phyloP scores from a whole-genome alignment of 92 coral and sea anemone species.

The Zoanthus gigantus region DNA sequence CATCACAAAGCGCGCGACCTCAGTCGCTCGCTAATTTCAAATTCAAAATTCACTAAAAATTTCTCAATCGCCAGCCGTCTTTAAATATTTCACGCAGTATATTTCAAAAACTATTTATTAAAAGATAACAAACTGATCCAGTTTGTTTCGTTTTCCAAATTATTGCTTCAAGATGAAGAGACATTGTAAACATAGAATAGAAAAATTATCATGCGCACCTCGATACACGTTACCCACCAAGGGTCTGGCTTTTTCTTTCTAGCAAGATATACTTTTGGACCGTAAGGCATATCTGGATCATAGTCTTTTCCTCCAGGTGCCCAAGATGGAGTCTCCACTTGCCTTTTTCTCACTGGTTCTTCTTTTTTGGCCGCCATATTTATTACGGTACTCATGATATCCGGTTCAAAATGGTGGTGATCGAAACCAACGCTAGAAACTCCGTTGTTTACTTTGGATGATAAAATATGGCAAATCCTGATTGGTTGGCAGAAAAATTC shows the following conservation, averaged over 20 bases:
- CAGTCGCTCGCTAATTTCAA: neutral
- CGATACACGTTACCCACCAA: conserved; percentile 96
- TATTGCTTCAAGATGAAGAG: neutral
- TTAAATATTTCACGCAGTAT: neutral
- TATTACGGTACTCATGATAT: conserved; percentile 60
- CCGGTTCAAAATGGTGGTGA: neutral
- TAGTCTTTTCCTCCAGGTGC: conserved; percentile 93
- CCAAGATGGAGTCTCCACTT: conserved; percentile 84
- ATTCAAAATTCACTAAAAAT: neutral
- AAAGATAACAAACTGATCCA: neutral
- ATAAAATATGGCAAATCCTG: conserved; percentile 41
- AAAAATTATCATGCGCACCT: conserved; percentile 68
- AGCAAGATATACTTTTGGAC: conserved; percentile 93
- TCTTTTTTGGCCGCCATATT: conserved; percentile 79
- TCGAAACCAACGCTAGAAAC: conserved; percentile 3
- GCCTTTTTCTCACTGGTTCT: conserved; percentile 83
- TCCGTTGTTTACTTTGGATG: neutral
- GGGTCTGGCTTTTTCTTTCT: conserved; percentile 96
- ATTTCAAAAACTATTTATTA: neutral
- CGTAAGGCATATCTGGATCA: conserved; percentile 95
- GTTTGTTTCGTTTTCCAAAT: neutral
- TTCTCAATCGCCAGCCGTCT: neutral
- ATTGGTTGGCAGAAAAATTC: conserved; percentile 32
- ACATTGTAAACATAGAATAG: neutral
- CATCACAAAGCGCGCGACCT: neutral